Conservation (phyloP, 37 sponge, comb jelly and placozoan genomes). For the Spongilla lacustris region DNA sequence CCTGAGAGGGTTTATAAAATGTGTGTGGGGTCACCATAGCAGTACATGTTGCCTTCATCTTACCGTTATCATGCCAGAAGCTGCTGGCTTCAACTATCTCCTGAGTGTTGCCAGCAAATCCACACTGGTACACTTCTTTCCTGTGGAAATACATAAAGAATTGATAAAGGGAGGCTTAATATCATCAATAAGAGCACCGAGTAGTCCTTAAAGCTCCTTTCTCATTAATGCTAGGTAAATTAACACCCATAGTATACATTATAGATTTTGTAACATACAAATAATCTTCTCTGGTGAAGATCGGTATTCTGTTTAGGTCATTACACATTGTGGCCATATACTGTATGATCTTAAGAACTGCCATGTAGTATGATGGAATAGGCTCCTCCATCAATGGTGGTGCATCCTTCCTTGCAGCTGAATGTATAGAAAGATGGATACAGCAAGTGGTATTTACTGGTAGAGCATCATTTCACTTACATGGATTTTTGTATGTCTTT, state of each 20-base stretch:
- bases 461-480: conserved; percentile 8
- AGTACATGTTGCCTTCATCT: neutral
- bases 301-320: conserved; percentile 37
- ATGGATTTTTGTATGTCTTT: conserved; percentile 37
- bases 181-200: too few species aligned
- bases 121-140: neutral
- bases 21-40: neutral
- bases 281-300: conserved; percentile 54
- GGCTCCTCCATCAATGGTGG: conserved; percentile 56
- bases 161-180: too few species aligned
- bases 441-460: neutral
- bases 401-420: neutral
- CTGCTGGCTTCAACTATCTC: conserved; percentile 76
- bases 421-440: neutral
- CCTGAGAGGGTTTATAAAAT: conserved; percentile 20
- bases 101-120: neutral
- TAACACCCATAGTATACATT: too few species aligned
- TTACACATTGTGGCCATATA: conserved; percentile 23
- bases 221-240: too few species aligned
- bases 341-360: conserved; percentile 58
- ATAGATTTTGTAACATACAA: conserved; percentile 9
- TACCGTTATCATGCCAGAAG: conserved; percentile 83
- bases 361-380: conserved; percentile 72
- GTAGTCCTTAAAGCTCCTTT: too few species aligned
- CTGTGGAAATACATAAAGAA: neutral